Percentiles rank a stretch among this genome's conserved stretches.
Evolutionary conservation across 2,797 vertebrate species (phyloP).

Genomic region (Sebastiscus tertius): DNA sequence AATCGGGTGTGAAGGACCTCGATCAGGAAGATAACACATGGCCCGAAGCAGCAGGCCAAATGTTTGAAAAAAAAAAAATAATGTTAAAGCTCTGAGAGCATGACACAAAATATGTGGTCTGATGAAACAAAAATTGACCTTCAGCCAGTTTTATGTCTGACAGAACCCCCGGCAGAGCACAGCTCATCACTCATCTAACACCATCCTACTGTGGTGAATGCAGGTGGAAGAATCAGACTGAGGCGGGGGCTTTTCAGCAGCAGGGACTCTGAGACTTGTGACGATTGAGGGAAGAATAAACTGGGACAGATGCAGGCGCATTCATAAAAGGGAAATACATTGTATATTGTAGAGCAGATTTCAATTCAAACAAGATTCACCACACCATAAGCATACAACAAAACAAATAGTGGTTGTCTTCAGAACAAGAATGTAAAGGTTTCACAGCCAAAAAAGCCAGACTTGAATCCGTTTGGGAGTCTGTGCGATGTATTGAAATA

Average conservation of each 20-base stretch:
- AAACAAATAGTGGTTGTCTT: neutral
- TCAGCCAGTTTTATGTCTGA: slow-evolving; percentile 44
- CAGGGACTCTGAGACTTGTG: neutral
- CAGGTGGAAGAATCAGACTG: slow-evolving; percentile 51
- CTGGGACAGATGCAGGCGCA: neutral
- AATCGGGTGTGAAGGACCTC: slow-evolving; percentile 42
- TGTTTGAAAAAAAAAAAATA: slow-evolving; percentile 21
- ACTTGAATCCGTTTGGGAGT: slow-evolving; percentile 3
- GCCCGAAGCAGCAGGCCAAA: slow-evolving; percentile 19
- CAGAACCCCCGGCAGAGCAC: slow-evolving; percentile 18
- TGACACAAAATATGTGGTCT: slow-evolving; percentile 48
- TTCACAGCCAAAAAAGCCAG: neutral
- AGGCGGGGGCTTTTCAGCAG: neutral
- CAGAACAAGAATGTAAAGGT: neutral
- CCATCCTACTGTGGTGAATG: slow-evolving; percentile 39
- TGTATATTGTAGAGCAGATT: neutral
- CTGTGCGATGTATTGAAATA: slow-evolving; percentile 22
- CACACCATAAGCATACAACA: neutral
- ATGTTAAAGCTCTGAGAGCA: slow-evolving; percentile 30
- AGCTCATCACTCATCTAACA: slow-evolving; percentile 54
- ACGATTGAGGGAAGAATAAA: neutral
- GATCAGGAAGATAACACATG: slow-evolving; percentile 4
- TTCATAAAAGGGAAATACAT: neutral
- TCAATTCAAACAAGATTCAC: neutral
- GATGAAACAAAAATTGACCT: slow-evolving; percentile 63